Evolutionary conservation across 1,140 invertebrate genomes (phyloP).

Genomic region (Drosophila athabasca): DNA sequence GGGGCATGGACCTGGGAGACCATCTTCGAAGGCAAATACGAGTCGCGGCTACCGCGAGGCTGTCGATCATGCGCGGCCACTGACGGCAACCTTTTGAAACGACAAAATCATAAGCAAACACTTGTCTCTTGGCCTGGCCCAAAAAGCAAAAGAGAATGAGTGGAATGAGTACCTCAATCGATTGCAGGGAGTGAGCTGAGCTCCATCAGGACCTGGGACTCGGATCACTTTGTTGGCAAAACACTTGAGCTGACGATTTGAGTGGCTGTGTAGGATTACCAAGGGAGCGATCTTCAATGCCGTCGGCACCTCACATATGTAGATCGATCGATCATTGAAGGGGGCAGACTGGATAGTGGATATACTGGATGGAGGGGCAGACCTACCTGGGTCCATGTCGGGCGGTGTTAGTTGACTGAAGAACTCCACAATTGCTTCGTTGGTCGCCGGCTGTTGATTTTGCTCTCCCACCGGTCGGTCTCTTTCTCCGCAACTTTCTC

Average conservation of each 20-base stretch:
- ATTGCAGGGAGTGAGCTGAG: conserved; percentile 9
- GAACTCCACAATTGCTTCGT: conserved; percentile 65
- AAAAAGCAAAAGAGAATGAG: conserved; percentile 29
- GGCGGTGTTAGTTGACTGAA: conserved; percentile 57
- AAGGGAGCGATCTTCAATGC: conserved; percentile 12
- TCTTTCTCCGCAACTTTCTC: conserved; percentile 48
- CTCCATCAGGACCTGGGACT: conserved; percentile 60
- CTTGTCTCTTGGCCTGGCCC: conserved; percentile 33
- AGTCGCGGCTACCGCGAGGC: conserved; percentile 69
- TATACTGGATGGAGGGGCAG: not conserved
- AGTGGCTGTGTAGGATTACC: conserved; percentile 18
- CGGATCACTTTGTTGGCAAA: conserved; percentile 52
- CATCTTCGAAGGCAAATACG: conserved; percentile 57
- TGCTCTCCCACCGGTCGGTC: no score
- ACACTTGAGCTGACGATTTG: conserved; percentile 40
- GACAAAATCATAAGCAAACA: conserved; percentile 72
- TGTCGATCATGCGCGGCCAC: conserved; percentile 68
- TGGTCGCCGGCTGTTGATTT: conserved; percentile 8
- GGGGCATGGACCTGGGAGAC: conserved; percentile 1
- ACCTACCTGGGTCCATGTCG: conserved; percentile 76
- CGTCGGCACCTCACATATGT: conserved; percentile 33
- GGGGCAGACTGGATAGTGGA: no score
- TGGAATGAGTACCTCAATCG: not conserved
- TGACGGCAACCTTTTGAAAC: conserved; percentile 71
- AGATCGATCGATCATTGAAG: not conserved